Conservation (phyloP, 1,140 invertebrate genomes). For the Dysdera silvatica region DNA sequence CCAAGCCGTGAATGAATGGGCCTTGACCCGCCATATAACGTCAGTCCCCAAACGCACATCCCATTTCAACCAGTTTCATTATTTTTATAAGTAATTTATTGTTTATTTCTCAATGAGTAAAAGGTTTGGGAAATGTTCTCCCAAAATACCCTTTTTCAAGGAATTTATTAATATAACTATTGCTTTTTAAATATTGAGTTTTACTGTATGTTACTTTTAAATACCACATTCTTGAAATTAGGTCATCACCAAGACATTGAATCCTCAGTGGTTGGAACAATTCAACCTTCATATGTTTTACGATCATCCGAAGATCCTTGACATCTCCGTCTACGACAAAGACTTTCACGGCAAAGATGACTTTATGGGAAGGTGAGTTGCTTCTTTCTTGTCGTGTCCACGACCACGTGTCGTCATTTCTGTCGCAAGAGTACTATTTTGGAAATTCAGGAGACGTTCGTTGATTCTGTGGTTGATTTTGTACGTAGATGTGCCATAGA, state of each 20-base stretch:
- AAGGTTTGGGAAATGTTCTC: no score
- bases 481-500: slow-evolving; percentile 70
- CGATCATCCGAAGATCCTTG: slow-evolving; percentile 73
- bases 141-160: no score
- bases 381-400: slow-evolving; percentile 3
- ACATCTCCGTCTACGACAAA: slow-evolving; percentile 84
- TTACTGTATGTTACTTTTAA: not conserved
- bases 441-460: not conserved
- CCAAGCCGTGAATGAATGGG: no score
- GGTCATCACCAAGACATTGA: slow-evolving; percentile 58
- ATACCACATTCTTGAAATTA: slow-evolving; percentile 35
- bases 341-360: slow-evolving; percentile 74
- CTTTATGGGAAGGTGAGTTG: slow-evolving; percentile 65
- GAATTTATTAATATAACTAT: no score
- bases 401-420: not conserved
- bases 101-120: no score
- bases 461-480: not conserved
- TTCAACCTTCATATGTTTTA: slow-evolving; percentile 95
- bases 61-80: no score
- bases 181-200: no score
- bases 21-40: no score
- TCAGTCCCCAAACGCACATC: no score
- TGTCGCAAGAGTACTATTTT: not conserved
- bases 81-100: no score
- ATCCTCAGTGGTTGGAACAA: slow-evolving; percentile 90